Evolutionary conservation across 1,140 invertebrate genomes (phyloP).

Genomic region (Gonioctena quinquepunctata): DNA sequence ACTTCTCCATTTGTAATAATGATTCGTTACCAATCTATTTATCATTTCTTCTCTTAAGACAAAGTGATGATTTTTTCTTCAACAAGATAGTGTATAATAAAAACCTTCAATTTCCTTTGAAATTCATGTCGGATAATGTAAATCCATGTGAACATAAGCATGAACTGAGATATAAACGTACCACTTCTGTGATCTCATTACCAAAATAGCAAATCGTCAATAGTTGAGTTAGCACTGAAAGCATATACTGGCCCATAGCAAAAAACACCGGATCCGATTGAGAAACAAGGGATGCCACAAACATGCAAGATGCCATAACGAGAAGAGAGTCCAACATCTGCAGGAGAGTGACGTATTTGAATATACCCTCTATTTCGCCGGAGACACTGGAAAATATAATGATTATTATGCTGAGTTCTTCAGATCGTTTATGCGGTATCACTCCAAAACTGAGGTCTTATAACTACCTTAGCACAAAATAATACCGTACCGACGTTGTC

Average conservation of each 20-base stretch:
- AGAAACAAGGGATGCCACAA: slow-evolving; percentile 34
- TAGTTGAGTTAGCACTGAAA: slow-evolving; percentile 38
- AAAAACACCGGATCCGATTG: slow-evolving; percentile 28
- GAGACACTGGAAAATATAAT: slow-evolving; percentile 41
- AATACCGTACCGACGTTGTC: too few relatives aligned
- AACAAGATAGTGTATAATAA: too few relatives aligned
- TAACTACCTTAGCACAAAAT: too few relatives aligned
- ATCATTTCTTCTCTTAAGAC: too few relatives aligned
- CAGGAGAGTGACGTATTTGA: slow-evolving; percentile 34
- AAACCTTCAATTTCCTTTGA: too few relatives aligned
- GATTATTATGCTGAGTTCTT: too few relatives aligned
- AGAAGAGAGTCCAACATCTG: slow-evolving; percentile 42
- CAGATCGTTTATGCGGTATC: too few relatives aligned
- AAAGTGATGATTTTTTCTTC: too few relatives aligned
- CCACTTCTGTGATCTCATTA: slow-evolving; percentile 41
- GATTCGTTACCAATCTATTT: too few relatives aligned
- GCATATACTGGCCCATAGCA: slow-evolving; percentile 34
- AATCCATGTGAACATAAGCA: slow-evolving; percentile 3
- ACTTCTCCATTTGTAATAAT: too few relatives aligned
- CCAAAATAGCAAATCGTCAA: slow-evolving; percentile 44
- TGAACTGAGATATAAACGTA: slow-evolving; percentile 25
- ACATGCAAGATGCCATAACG: slow-evolving; percentile 44
- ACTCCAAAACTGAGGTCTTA: too few relatives aligned
- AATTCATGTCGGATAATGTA: too few relatives aligned
- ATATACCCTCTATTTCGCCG: slow-evolving; percentile 37